phyloP scores from a whole-genome alignment of 2,113 vertebrate genomes.

The Bujurquina vittata region DNA sequence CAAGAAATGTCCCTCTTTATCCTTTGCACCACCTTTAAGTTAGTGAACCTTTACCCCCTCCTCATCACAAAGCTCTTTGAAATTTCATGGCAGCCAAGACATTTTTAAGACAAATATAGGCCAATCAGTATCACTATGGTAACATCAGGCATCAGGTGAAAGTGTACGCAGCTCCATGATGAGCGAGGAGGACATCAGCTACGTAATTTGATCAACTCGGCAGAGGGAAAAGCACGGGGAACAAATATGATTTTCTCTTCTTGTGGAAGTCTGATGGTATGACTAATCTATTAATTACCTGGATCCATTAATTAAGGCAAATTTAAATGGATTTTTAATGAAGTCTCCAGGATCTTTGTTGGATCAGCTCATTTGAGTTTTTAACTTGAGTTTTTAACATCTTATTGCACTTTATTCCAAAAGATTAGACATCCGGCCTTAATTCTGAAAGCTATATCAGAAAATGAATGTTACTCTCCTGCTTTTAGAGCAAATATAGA shows the following conservation, averaged over 20 bases:
- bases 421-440: not conserved
- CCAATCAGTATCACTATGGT: constrained; percentile 74
- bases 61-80: constrained; percentile 40
- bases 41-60: constrained; percentile 28
- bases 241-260: constrained; percentile 45
- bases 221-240: constrained; percentile 4
- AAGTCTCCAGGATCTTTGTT: constrained; percentile 6
- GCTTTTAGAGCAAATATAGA: not conserved
- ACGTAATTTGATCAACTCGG: constrained; percentile 57
- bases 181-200: constrained; percentile 33
- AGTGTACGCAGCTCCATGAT: constrained; percentile 52
- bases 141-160: constrained; percentile 74
- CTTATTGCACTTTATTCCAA: not conserved
- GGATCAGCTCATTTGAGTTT: constrained; percentile 14
- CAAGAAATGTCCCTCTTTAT: constrained; percentile 5
- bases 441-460: not conserved
- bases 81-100: constrained; percentile 30
- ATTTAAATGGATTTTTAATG: constrained; percentile 38
- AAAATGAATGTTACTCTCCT: not conserved
- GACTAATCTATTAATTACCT: constrained; percentile 43
- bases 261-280: constrained; percentile 31
- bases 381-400: not conserved
- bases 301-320: constrained; percentile 34
- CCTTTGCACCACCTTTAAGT: not conserved
- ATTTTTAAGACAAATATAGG: constrained; percentile 67